Evolutionary conservation across 2,797 vertebrate genomes (phyloP).

Genomic region (Momotus momota): DNA sequence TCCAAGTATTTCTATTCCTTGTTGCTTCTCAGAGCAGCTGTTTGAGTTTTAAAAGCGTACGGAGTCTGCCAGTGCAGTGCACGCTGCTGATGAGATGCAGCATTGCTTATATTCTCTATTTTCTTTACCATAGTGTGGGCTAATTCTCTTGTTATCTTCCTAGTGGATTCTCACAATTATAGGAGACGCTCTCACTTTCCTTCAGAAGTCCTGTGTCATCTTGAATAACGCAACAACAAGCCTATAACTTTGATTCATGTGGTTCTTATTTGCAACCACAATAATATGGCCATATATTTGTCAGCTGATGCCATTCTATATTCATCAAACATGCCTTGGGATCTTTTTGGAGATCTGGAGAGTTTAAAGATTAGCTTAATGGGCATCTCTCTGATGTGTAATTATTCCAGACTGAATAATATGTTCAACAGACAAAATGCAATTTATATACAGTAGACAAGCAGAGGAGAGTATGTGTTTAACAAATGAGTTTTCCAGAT

Average conservation of each 20-base stretch:
- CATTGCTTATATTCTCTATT: neutral
- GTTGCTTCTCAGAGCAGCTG: neutral
- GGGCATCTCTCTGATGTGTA: conserved; percentile 29
- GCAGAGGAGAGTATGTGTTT: neutral
- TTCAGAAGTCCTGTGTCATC: neutral
- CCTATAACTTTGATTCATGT: neutral
- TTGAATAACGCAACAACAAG: neutral
- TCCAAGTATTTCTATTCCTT: neutral
- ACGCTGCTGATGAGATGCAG: neutral
- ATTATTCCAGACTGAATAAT: neutral
- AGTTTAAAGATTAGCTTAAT: conserved; percentile 12
- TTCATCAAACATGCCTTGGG: neutral
- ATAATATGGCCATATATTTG: neutral
- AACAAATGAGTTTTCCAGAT: neutral
- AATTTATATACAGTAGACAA: neutral
- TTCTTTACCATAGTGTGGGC: neutral
- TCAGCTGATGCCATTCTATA: neutral
- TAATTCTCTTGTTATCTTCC: neutral
- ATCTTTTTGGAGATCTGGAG: neutral
- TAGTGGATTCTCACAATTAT: neutral
- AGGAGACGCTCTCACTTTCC: neutral
- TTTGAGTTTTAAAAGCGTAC: neutral
- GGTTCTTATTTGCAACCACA: conserved; percentile 5
- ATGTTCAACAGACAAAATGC: neutral
- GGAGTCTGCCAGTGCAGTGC: neutral